These are phyloP conservation scores for Diaperis boleti DNA, from an alignment of 2,888 invertebrate genomes.

Conservation along the genomic window DNA sequence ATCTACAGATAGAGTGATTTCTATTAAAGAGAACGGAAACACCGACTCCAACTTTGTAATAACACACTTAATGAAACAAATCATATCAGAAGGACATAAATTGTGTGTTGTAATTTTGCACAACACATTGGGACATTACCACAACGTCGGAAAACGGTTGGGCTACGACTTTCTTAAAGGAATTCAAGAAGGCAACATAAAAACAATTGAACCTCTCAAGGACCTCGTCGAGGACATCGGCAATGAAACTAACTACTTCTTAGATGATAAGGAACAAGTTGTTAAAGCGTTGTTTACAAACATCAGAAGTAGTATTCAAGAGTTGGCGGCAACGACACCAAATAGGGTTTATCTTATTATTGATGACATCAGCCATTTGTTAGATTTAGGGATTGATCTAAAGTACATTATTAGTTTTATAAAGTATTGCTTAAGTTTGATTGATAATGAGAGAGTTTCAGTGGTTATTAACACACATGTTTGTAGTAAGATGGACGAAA, in stretches of 20 bases:
- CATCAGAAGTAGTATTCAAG: conserved; percentile 49
- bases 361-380: conserved; percentile 80
- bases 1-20: conserved; percentile 71
- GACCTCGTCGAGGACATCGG: conserved; percentile 65
- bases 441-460: conserved; percentile 63
- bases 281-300: conserved; percentile 68
- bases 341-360: conserved; percentile 69
- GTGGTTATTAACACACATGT: conserved; percentile 73
- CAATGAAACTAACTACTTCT: conserved; percentile 50
- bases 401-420: conserved; percentile 69
- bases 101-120: conserved; percentile 77
- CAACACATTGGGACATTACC: conserved; percentile 79
- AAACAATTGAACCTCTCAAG: conserved; percentile 70
- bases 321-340: conserved; percentile 38
- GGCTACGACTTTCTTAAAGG: conserved; percentile 76
- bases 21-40: conserved; percentile 77
- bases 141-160: conserved; percentile 79
- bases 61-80: conserved; percentile 76
- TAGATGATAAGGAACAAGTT: conserved; percentile 59
- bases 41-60: conserved; percentile 81
- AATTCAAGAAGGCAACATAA: conserved; percentile 66
- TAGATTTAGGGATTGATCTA: conserved; percentile 73
- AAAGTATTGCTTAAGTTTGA: conserved; percentile 66
- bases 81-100: conserved; percentile 73
- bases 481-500: conserved; percentile 70